Percentiles rank a stretch among this genome's conserved stretches.
phyloP scores from a whole-genome alignment of 2,888 invertebrate genomes.

The Agrochola lota region DNA sequence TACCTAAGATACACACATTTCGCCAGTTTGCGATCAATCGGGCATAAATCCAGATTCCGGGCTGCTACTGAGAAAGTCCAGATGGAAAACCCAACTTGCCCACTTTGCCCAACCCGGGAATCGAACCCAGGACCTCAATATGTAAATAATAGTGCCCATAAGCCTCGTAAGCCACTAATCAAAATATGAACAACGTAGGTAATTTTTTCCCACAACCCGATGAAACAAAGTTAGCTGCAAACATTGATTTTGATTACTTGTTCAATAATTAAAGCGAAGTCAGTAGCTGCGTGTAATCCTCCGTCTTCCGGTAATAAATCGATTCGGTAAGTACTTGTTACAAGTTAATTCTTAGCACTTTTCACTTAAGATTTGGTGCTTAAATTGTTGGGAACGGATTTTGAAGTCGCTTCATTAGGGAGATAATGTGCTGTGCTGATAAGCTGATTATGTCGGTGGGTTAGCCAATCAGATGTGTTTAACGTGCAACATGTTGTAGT shows the following conservation, averaged over 20 bases:
- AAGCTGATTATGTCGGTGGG: conserved; percentile 10
- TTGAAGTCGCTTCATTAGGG: conserved; percentile 12
- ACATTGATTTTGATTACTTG: conserved; percentile 56
- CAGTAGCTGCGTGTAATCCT: conserved; percentile 45
- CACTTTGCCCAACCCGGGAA: too few relatives aligned
- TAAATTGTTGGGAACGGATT: conserved; percentile 36
- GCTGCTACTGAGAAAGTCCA: too few relatives aligned
- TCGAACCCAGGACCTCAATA: too few relatives aligned
- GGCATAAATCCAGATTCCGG: too few relatives aligned
- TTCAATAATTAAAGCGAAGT: conserved; percentile 46
- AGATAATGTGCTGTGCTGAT: conserved; percentile 8
- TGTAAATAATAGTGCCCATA: background rate
- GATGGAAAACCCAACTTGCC: too few relatives aligned
- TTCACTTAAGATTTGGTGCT: conserved; percentile 43
- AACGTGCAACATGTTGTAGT: background rate
- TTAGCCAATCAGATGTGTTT: conserved; percentile 6
- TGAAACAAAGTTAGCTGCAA: conserved; percentile 27
- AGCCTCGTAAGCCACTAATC: background rate
- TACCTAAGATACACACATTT: too few relatives aligned
- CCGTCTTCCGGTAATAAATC: conserved; percentile 42
- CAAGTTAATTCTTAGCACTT: conserved; percentile 50
- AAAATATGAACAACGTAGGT: background rate
- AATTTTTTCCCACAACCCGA: conserved; percentile 15
- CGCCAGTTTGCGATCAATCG: too few relatives aligned
- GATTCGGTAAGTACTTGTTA: conserved; percentile 55